Conservation (phyloP, 1,140 invertebrate species). For the Littorina saxatilis region DNA sequence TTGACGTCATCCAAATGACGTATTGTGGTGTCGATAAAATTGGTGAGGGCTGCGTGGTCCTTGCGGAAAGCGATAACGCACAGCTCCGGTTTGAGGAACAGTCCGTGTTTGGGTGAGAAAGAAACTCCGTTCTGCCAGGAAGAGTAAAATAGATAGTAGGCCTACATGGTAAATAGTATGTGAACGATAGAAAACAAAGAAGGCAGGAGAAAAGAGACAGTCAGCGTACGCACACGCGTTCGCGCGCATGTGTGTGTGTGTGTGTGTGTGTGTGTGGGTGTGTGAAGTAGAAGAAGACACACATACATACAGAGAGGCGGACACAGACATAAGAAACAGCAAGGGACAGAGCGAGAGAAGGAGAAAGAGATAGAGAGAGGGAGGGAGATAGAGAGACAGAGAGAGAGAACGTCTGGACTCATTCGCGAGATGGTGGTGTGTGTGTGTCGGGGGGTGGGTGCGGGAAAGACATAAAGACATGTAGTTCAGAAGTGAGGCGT, state of each 20-base stretch:
- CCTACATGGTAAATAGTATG: too few species aligned
- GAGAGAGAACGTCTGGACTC: too few species aligned
- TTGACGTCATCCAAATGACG: constrained; percentile 54
- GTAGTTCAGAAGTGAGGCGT: too few species aligned
- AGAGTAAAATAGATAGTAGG: neutral
- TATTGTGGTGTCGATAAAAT: constrained; percentile 50
- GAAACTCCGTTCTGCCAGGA: constrained; percentile 47
- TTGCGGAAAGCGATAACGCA: constrained; percentile 59
- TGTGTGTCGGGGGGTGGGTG: too few species aligned
- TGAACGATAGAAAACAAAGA: too few species aligned
- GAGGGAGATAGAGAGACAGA: neutral
- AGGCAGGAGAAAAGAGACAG: too few species aligned
- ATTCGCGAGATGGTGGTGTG: too few species aligned
- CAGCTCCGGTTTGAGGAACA: constrained; percentile 56
- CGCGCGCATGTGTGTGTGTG: neutral
- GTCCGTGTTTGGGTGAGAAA: constrained; percentile 53
- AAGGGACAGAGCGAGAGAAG: too few species aligned
- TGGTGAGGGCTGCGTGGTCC: constrained; percentile 50
- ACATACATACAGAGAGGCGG: neutral
- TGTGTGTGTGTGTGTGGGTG: constrained; percentile 7
- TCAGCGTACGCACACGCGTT: neutral
- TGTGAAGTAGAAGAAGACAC: neutral
- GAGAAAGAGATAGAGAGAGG: neutral
- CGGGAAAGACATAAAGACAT: too few species aligned
- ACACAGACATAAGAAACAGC: neutral